Conservation (phyloP, 1,140 invertebrate species). For the Wiebesia pumilae region DNA sequence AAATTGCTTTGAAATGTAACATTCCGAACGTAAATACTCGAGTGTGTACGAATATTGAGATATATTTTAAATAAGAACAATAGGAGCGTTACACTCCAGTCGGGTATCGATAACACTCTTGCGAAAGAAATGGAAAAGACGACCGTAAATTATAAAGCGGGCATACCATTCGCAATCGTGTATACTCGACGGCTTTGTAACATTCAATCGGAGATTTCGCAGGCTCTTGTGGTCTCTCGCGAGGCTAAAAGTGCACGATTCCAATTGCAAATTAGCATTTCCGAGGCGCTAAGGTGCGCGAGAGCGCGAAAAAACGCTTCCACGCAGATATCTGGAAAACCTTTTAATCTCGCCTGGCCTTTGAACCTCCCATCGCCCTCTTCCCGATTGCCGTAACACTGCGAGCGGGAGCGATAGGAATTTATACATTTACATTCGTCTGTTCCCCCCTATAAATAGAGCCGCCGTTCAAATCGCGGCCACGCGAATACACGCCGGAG, state of each 20-base stretch:
- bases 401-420: conserved; percentile 4
- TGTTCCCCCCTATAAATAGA: neutral
- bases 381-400: conserved; percentile 16
- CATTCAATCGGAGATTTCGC: neutral
- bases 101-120: conserved; percentile 15
- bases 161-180: neutral
- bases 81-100: neutral
- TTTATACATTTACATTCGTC: neutral
- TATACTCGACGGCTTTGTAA: neutral
- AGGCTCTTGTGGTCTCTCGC: neutral
- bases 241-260: neutral
- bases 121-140: conserved; percentile 20
- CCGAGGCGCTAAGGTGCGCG: neutral
- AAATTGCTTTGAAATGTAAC: too few relatives aligned
- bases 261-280: conserved; percentile 25
- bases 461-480: neutral
- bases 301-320: neutral
- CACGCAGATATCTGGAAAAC: neutral
- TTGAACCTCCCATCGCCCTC: conserved; percentile 13
- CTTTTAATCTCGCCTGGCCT: conserved; percentile 33
- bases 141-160: neutral
- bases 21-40: neutral
- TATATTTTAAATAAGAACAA: neutral
- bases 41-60: neutral
- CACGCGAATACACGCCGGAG: neutral